Conservation (phyloP, 2,888 invertebrate genomes). For the Tryphoninae sp. region DNA sequence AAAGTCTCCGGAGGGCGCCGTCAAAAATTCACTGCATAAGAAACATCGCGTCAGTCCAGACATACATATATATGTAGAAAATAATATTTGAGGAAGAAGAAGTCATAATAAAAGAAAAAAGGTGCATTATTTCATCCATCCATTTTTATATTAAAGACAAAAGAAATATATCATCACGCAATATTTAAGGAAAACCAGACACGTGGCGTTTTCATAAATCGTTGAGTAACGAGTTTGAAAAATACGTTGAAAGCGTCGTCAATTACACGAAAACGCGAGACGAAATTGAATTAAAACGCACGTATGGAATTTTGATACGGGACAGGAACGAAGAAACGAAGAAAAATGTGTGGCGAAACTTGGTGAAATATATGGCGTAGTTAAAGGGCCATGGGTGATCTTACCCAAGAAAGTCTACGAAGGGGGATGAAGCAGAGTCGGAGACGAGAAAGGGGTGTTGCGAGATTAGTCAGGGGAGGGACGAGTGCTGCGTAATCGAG, state of each 20-base stretch:
- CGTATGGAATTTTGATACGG: conserved; percentile 13
- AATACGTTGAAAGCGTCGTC: neutral
- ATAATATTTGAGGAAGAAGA: neutral
- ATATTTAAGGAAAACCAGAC: neutral
- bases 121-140: neutral
- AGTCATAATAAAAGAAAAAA: conserved; percentile 23
- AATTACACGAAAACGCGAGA: neutral
- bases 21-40: conserved; percentile 33
- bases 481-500: conserved; percentile 62
- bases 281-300: conserved; percentile 9
- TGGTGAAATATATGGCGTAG: conserved; percentile 21
- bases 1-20: conserved; percentile 3
- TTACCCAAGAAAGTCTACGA: conserved; percentile 57
- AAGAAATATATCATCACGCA: neutral
- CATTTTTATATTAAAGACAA: neutral
- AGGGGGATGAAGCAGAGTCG: conserved; percentile 17
- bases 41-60: conserved; percentile 18
- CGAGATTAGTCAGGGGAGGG: conserved; percentile 53
- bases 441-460: conserved; percentile 43
- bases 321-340: neutral
- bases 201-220: neutral
- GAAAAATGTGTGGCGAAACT: conserved; percentile 16
- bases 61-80: neutral
- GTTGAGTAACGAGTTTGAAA: too few species aligned
- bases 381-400: conserved; percentile 22